phyloP scores from a whole-genome alignment of 1,140 invertebrate genomes.

The Atopsyche davidsoni region DNA sequence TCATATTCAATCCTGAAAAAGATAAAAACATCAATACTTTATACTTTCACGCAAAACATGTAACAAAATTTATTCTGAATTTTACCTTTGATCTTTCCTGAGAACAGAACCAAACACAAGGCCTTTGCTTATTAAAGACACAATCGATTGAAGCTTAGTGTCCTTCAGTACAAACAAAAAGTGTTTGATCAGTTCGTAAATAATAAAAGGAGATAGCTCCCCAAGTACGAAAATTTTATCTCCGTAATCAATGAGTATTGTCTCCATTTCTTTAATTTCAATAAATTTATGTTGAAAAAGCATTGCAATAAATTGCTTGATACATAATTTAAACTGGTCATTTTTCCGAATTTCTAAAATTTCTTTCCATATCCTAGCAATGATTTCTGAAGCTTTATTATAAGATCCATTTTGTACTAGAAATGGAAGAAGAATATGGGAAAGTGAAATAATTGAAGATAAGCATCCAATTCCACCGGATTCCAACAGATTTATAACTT shows the following conservation, averaged over 20 bases:
- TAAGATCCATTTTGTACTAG: constrained; percentile 5
- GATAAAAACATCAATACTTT: constrained; percentile 1
- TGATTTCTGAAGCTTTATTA: constrained; percentile 4
- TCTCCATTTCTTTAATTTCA: constrained; percentile 5
- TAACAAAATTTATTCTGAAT: constrained; percentile 1
- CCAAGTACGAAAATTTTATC: constrained; percentile 23
- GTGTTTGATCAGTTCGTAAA: constrained; percentile 15
- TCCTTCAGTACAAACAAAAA: constrained; percentile 1
- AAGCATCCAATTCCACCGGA: constrained; percentile 23
- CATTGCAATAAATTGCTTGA: constrained; percentile 17
- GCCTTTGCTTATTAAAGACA: constrained; percentile 10
- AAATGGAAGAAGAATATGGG: constrained; percentile 11
- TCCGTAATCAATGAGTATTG: constrained; percentile 10
- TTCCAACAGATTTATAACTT: constrained; percentile 21
- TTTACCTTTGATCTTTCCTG: constrained; percentile 28
- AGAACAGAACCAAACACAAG: constrained; percentile 19
- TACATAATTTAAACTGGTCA: constrained; percentile 26
- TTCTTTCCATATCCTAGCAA: constrained; percentile 23
- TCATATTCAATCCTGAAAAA: constrained; percentile 22
- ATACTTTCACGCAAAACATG: background rate
- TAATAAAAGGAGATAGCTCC: constrained; percentile 17
- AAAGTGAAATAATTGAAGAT: constrained; percentile 16
- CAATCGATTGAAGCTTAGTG: constrained; percentile 2
- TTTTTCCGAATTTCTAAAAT: constrained; percentile 24
- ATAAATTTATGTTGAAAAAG: constrained; percentile 17